phyloP scores from a whole-genome alignment of 1,140 invertebrate genomes.

The Chlorops oryzae region DNA sequence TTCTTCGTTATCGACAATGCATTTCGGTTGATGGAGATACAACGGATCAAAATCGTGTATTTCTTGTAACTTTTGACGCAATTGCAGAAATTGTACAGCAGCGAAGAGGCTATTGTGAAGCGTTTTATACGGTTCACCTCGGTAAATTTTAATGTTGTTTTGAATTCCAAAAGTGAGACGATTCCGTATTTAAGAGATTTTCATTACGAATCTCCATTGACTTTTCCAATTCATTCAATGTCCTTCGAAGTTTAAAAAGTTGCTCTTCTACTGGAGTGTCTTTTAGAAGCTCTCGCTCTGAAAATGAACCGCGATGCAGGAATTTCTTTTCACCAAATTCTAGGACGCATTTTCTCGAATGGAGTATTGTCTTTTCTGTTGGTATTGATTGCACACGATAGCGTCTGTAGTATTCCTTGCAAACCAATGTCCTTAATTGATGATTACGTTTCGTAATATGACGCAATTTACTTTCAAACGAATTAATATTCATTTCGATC shows the following conservation, averaged over 20 bases:
- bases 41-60: constrained; percentile 30
- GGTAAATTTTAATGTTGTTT: constrained; percentile 13
- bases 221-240: constrained; percentile 38
- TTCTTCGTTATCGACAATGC: constrained; percentile 9
- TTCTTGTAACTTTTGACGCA: constrained; percentile 28
- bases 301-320: constrained; percentile 51
- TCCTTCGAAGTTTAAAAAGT: constrained; percentile 33
- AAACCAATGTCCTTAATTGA: constrained; percentile 48
- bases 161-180: no score
- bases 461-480: constrained; percentile 53
- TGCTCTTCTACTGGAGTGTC: constrained; percentile 51
- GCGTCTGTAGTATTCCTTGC: constrained; percentile 50
- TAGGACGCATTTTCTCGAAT: no score
- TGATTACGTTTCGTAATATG: constrained; percentile 48
- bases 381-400: constrained; percentile 50
- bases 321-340: no score
- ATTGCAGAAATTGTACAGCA: constrained; percentile 24
- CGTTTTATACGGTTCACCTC: constrained; percentile 20
- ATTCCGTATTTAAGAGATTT: no score
- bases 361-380: no score
- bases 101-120: constrained; percentile 39
- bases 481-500: constrained; percentile 59
- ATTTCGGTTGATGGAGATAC: constrained; percentile 16
- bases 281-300: constrained; percentile 49
- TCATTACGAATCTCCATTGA: no score